Base-by-base conservation (phyloP, 2,888 invertebrate genomes). In the Drosophila phalerata region DNA sequence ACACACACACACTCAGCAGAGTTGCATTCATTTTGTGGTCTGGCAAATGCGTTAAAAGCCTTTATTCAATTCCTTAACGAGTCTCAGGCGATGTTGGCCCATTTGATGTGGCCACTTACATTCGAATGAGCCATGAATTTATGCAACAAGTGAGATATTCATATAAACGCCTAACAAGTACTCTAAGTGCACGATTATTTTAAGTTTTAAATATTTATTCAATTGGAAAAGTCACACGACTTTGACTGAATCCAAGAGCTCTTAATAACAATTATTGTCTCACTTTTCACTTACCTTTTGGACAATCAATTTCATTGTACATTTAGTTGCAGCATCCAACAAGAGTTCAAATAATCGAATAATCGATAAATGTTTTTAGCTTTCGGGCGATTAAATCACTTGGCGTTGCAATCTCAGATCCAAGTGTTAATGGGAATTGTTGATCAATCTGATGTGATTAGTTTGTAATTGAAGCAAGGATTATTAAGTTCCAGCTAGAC, bases 261-360 rank as follows among this genome's bases (percentile, higher is more conserved):
- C 53, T 40, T 53, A 28, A 25, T 25, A 15, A 38, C 25, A 52
- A 55, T 55, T 17, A 42, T 30, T 17, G 28, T 42, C 34, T 38
- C 11, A 10, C 5, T 19, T 32, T 42, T n/a, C 48, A 75, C 91
- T 91, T 85, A 92, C 92, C 92, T 92, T 91, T 91, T 81, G 92
- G 91, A 87, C 91, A 90, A 84, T 92, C 92, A 91, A 92, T 92
- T 91, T 91, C 92, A 92, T 92, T 91, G 92, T 92, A 92, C 92
- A 92, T 92, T 89, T 90, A 92, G 58, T 79, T 65, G 68, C 43
- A 57, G 62, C 62, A 69, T 69, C 30, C 51, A 53, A 45, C 15
- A 28, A 19, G 42, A 22, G 15, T 34, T 32, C 40, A 17, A 28
- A 28, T 28, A 19, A 47, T 47, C 28, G 48, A 48, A 11, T 30